Percentiles rank a stretch among this genome's conserved stretches.
These are phyloP conservation scores for Spilarctia lutea DNA, from an alignment of 2,888 invertebrate species.

Conservation along the genomic window DNA sequence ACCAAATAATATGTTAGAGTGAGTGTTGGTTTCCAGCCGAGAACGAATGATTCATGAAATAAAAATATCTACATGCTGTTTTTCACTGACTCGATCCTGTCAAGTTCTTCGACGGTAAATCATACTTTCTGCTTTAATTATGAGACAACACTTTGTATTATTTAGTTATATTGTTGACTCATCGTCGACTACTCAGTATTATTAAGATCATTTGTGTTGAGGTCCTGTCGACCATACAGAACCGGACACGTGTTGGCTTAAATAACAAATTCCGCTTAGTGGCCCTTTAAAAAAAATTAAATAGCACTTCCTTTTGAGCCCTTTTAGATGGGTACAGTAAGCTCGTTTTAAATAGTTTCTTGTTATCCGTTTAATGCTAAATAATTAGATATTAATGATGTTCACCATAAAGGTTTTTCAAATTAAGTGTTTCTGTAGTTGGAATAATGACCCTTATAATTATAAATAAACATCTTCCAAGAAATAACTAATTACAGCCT, in stretches of 20 bases:
- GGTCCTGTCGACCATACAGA: constrained; percentile 32
- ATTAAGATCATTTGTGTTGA: constrained; percentile 35
- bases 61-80: constrained; percentile 72
- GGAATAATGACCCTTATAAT: not conserved
- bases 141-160: constrained; percentile 52
- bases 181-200: constrained; percentile 30
- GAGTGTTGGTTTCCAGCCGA: constrained; percentile 27
- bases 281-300: constrained; percentile 49
- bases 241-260: constrained; percentile 46
- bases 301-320: constrained; percentile 49
- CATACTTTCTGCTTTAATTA: constrained; percentile 60
- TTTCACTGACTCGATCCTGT: constrained; percentile 58
- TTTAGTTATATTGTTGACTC: constrained; percentile 43
- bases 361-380: not conserved
- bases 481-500: constrained; percentile 39
- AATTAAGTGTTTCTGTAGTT: constrained; percentile 24
- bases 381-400: not conserved
- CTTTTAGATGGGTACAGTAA: constrained; percentile 21
- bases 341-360: not conserved
- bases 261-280: constrained; percentile 49
- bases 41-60: constrained; percentile 71
- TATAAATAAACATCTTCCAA: constrained; percentile 3
- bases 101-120: constrained; percentile 64
- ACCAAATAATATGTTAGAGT: constrained; percentile 34
- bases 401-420: constrained; percentile 7